Evolutionary conservation across 2,113 vertebrate species (phyloP), one percentile per base, ranked within the genome.

Genomic region (Rutilus rutilus): DNA sequence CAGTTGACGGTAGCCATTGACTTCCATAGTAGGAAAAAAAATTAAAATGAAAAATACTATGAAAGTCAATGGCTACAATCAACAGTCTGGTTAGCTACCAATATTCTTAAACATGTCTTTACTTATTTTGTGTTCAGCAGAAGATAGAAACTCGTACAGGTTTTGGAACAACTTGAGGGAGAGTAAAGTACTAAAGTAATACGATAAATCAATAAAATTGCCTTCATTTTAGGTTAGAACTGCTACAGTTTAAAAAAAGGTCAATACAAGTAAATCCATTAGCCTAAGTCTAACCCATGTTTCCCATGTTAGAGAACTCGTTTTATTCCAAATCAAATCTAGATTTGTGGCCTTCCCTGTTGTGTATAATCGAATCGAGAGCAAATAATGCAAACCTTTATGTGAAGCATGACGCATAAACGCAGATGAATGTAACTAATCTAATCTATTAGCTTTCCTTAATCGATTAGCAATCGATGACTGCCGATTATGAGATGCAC

Each of bases 391-490:
- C 77, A 78, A 54, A 78, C 14, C 54, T 59, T 60, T 12, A 77
- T 23, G 75, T 11, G 47, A 27, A 14, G 8, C 45, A 21, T 39
- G 25, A 60, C 33, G 30, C 15, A 60, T 60, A 77, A 52, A 77
- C n/a, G 6, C n/a, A 25, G 67, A 75, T 27, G 14, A 19, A 19
- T 19, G 17, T 0, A 77, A 54, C 25, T 11, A 11, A 39, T 71
- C 19, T 15, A 74, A 74, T 74, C 11, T 25, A 45, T 47, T 25
- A 42, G 54, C 4, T n/a, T 17, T 27, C 1, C 15, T 27, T 42
- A 62, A 36, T 83, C 64, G 64, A 71, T 83, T 39, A 27, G 9
- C 39, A 69, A 82, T 62, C 77, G 54, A 42, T 80, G 15, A 30
- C 33, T 57, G 7, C 33, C 25, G 6, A 50, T 52, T 42, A 52